Evolutionary conservation across 37 sponge, comb jelly and placozoan genomes (phyloP).

Genomic region (Aphrocallistes beatrix): DNA sequence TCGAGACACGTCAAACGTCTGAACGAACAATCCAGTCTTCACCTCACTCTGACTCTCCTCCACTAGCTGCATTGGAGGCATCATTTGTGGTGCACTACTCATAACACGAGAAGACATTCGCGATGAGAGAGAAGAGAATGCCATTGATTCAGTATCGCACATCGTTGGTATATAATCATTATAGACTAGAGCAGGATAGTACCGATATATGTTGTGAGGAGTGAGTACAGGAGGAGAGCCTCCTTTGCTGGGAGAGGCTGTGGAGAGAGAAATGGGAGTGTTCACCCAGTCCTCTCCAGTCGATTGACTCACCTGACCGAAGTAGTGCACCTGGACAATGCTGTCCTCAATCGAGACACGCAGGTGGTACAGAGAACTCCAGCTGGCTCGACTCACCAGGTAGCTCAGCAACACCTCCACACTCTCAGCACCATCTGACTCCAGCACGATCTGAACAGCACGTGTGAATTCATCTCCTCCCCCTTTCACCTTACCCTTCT

Average conservation of each 20-base stretch:
- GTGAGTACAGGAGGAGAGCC: background rate
- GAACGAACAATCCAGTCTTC: background rate
- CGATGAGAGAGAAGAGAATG: background rate
- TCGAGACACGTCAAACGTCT: background rate
- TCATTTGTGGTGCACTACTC: background rate
- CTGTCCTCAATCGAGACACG: background rate
- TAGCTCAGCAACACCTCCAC: background rate
- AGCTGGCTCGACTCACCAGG: background rate
- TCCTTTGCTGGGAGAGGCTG: background rate
- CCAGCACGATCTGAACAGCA: background rate
- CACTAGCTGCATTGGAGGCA: background rate
- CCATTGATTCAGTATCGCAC: background rate
- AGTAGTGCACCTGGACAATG: background rate
- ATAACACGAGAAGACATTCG: background rate
- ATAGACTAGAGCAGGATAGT: background rate
- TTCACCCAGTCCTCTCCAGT: background rate
- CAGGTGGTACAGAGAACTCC: background rate
- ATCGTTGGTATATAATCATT: background rate
- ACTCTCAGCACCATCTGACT: background rate
- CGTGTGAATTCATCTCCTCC: background rate
- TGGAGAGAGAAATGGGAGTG: background rate
- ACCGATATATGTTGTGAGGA: background rate
- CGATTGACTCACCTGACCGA: background rate
- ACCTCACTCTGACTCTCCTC: background rate
- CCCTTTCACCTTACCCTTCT: background rate